phyloP scores from a whole-genome alignment of 1,140 invertebrate species.

The Drosophila neocordata region DNA sequence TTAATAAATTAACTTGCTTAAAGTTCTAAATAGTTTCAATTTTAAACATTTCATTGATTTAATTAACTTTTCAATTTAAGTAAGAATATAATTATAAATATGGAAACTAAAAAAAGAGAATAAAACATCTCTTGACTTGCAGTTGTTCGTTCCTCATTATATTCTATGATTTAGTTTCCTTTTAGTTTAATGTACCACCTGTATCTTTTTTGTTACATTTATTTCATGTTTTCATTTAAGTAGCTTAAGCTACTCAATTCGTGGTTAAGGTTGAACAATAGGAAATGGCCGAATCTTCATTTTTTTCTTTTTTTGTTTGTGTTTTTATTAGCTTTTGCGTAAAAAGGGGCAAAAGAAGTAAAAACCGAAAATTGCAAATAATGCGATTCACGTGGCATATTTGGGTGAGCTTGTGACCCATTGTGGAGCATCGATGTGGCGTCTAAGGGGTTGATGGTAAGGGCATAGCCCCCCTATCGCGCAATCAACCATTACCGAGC shows the following conservation, averaged over 20 bases:
- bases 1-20: no score
- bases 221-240: background rate
- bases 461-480: conserved; percentile 51
- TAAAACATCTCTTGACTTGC: no score
- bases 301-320: background rate
- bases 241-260: conserved; percentile 23
- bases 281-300: conserved; percentile 24
- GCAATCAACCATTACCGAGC: conserved; percentile 76
- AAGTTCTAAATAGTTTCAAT: no score
- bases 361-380: conserved; percentile 78
- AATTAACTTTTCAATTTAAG: no score
- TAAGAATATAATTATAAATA: no score
- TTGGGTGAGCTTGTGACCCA: conserved; percentile 40
- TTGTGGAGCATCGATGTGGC: conserved; percentile 15
- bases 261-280: conserved; percentile 54
- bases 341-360: conserved; percentile 36
- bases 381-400: conserved; percentile 76
- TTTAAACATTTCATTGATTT: no score
- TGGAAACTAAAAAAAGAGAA: no score
- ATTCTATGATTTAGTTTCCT: background rate
- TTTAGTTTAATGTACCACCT: conserved; percentile 1
- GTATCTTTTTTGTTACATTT: background rate
- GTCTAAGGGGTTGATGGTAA: conserved; percentile 25
- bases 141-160: no score
- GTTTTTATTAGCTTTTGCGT: conserved; percentile 56